Base-by-base conservation (phyloP, 2,888 invertebrate genomes). In the Agrilus mali region DNA sequence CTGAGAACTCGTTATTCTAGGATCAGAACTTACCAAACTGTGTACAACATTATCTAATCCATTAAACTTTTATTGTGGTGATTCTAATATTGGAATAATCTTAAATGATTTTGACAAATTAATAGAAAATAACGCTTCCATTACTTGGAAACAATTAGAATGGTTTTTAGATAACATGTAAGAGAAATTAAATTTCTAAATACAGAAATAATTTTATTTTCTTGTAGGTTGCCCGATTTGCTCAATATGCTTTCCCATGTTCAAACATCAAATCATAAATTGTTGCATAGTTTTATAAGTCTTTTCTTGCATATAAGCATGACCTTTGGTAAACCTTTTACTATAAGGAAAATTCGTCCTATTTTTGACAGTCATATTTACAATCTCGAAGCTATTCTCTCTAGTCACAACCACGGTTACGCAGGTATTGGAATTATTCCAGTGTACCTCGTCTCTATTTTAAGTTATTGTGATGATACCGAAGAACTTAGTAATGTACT, bases 121-220 rank as follows among this genome's bases (percentile, higher is more conserved):
- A 51, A 60, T 77, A 44, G 68, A 68, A 50, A 71, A 76, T 54
- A 73, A 79, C 48, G 70, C 73, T 6, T 72, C 76, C 50, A 74
- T 76, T 48, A 74, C 76, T 52, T 88, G 87, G 86, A 61, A 73
- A 10, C 80, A 82, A 59, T 67, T 84, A 48, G 75, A 77, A 44
- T 87, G 86, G 82, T 69, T 80, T 56, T 67, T 74, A 13, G 67
- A 71, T 57, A 71, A 72, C 60, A 67, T 76, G 82, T 82, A 63
- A 74, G 77, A 36, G 2, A 37, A 15, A 37, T 8, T 13, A 20
- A 17, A n/a, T 37, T 37, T 27, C 34, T 12, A 44, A 44, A 36
- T 39, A n/a, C 41, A 35, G 33, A 13, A 17, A 20, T 17, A 15
- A 17, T 17, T 35, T 4, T 33, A 38, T 41, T 46, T 45, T 47